phyloP scores from a whole-genome alignment of 2,888 invertebrate species.

The Agrochola circellaris region DNA sequence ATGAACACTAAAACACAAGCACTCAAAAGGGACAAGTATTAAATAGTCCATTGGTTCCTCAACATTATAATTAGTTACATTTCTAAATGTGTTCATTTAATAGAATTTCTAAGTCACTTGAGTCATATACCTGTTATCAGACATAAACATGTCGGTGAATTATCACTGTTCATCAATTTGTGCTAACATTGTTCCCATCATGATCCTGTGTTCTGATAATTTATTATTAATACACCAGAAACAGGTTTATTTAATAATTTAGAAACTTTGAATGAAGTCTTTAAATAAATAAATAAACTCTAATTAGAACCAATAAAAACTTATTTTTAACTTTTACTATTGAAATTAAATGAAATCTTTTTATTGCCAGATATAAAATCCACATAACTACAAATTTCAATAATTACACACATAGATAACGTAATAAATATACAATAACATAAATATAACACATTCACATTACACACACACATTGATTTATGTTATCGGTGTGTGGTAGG shows the following conservation, averaged over 20 bases:
- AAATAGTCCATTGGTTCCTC: no score
- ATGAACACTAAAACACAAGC: background rate
- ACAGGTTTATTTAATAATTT: no score
- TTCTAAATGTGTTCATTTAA: background rate
- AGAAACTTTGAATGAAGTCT: no score
- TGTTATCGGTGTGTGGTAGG: no score
- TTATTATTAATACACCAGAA: background rate
- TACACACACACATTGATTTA: no score
- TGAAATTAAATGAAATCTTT: no score
- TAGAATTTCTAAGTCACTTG: background rate
- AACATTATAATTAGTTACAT: background rate
- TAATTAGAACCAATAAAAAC: background rate
- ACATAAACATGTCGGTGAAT: background rate
- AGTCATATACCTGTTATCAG: constrained; percentile 19
- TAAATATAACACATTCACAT: no score
- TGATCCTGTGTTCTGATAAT: background rate
- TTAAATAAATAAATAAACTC: background rate
- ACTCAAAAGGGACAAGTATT: background rate
- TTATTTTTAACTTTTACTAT: no score
- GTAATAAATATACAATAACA: no score
- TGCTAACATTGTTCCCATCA: background rate
- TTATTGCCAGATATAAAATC: no score
- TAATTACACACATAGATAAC: no score
- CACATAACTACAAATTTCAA: no score
- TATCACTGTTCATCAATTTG: background rate